Evolutionary conservation across 2,888 invertebrate species (phyloP), one percentile per base, ranked within the genome.

Genomic region (Gari tellinella): DNA sequence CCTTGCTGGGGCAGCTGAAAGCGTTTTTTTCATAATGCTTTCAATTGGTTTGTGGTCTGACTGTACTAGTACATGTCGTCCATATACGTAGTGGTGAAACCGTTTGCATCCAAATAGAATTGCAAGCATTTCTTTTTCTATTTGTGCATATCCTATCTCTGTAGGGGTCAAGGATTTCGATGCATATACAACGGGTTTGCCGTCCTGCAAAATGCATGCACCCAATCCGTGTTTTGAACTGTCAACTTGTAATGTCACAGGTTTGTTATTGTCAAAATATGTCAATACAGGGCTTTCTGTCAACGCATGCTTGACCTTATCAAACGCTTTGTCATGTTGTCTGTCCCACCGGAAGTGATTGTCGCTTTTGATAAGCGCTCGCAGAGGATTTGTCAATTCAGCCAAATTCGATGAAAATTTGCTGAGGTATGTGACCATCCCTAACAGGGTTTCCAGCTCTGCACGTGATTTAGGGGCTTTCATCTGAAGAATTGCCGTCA

Each of bases 81-180:
- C 81, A 58, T 81, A 84, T 8, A 80, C 41, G 31, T 74, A 82
- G 37, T 73, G 65, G 38, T 76, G 73, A 52, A 85, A 87, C 17
- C 68, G 58, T 23, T 78, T 67, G 5, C 72, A 65, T 15, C 81
- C 83, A 64, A 69, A 80, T 0, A 84, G 49, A 17, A 83, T 68
- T 1, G 72, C 82, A 12, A 81, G 55, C 57, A 77, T 55, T 63
- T 84, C 83, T 31, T 79, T 64, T 53, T 86, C 83, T 8, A 83
- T 84, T 37, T 81, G 74, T 1, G 80, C 82, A 52, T 86, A 86
- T n/a, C 21, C 23, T 15, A 41, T 26, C 64, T 86, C 84, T n/a
- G 80, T 66, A 25, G 60, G 56, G 1, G 80, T 82, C 7, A 86
- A 55, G 4, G 78, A 56, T 73, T 81, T 83, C 2, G 81, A 83